Base-by-base conservation (phyloP, 2,113 vertebrate species). In the Rhea americana region DNA sequence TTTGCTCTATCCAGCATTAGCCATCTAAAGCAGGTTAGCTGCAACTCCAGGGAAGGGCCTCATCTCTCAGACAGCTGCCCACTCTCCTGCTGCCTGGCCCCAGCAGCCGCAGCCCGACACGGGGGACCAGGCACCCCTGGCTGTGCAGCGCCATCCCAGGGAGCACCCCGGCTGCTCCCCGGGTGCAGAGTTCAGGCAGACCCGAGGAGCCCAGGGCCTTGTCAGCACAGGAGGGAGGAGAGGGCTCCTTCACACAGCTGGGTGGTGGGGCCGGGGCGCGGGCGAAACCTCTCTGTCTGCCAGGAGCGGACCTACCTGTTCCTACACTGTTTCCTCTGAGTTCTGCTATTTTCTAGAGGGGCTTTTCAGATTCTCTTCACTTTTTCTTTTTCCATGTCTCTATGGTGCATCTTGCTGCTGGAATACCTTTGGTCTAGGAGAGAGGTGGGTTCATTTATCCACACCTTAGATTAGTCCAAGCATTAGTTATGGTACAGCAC, bases 121-220 rank as follows among this genome's bases (percentile, higher is more conserved):
- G 9, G 13, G 5, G 58, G 8, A 13, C 39, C 16, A 0, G 2
- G 48, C 9, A 58, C 0, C 28, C 7, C 0, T 50, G 30, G 0
- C 32, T 39, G 66, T 65, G 15, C 83, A 53, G 63, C 9, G 30
- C 13, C 37, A 45, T 16, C 2, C 0, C 17, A 9, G 24, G 55
- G 71, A 88, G 79, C 82, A 82, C 32, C 37, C n/a, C 2, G 0
- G 18, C 26, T n/a, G 28, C 58, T 45, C 50, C 19, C 47, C 58
- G 41, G 82, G 43, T 85, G 62, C 68, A 68, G 82, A 41, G 50
- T 61, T 37, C 19, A 50, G 62, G 9, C 50, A 13, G 70, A 55
- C n/a, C 66, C 6, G 50, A 45, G 37, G 17, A 71, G 56, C 45
- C 16, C 47, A 10, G 41, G 18, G 67, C 13, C 47, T 43, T 11